Evolutionary conservation across 1,140 invertebrate genomes (phyloP).

Genomic region (Metaphire vulgaris): DNA sequence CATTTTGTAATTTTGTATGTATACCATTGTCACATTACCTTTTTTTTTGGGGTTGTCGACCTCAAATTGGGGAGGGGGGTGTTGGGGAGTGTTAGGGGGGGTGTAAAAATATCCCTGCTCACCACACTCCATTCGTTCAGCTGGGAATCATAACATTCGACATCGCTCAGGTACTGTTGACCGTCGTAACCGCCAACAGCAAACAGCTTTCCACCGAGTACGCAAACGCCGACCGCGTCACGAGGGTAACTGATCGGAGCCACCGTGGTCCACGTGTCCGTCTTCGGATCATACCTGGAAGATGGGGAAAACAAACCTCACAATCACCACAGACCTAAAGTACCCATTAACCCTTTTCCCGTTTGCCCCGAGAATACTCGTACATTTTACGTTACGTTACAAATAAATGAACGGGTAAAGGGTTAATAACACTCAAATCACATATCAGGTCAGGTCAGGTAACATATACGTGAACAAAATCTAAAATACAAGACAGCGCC

Average conservation of each 20-base stretch:
- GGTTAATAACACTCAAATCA: background rate
- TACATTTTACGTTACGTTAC: background rate
- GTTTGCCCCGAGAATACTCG: background rate
- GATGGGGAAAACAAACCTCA: background rate
- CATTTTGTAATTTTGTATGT: background rate
- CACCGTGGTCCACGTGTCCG: slow-evolving; percentile 53
- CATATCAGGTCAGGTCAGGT: background rate
- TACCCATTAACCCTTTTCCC: background rate
- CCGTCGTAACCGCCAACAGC: slow-evolving; percentile 52
- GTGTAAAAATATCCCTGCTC: background rate
- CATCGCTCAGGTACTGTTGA: slow-evolving; percentile 50
- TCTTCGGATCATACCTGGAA: slow-evolving; percentile 51
- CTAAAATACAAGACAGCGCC: background rate
- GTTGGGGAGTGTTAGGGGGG: background rate
- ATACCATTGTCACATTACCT: background rate
- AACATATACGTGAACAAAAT: background rate
- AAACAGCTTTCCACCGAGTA: slow-evolving; percentile 48
- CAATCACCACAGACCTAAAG: background rate
- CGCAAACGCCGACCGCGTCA: slow-evolving; percentile 50
- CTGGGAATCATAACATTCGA: slow-evolving; percentile 51
- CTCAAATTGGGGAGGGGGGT: background rate
- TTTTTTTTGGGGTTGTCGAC: background rate
- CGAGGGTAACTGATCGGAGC: slow-evolving; percentile 46
- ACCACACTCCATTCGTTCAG: slow-evolving; percentile 52
- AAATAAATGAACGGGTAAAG: background rate